phyloP scores from a whole-genome alignment of 2,113 vertebrate species.

The Isurus oxyrinchus region DNA sequence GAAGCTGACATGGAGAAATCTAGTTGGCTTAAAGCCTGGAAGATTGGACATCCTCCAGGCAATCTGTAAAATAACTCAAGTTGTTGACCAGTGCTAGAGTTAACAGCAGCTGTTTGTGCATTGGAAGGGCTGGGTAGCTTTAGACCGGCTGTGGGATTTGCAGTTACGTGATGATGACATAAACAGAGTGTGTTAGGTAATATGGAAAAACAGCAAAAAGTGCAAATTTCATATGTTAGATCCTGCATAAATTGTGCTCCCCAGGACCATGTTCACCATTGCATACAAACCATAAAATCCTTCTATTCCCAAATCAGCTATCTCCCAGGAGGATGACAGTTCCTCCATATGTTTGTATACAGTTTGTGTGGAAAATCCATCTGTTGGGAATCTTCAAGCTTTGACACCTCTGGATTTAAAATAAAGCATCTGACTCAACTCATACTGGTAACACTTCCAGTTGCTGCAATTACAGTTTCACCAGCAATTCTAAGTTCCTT shows the following conservation, averaged over 20 bases:
- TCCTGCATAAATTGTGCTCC: not conserved
- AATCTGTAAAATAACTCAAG: not conserved
- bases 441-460: not conserved
- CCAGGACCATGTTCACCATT: not conserved
- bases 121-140: not conserved
- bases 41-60: not conserved
- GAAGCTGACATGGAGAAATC: not conserved
- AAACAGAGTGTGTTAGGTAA: not conserved
- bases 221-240: not conserved
- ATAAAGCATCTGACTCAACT: not conserved
- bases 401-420: constrained; percentile 3
- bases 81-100: not conserved
- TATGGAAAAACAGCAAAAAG: not conserved
- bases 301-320: not conserved
- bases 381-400: not conserved
- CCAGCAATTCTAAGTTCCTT: not conserved
- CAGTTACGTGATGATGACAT: not conserved
- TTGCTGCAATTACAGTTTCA: not conserved
- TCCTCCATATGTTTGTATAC: not conserved
- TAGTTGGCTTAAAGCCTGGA: not conserved
- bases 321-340: not conserved
- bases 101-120: not conserved
- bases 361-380: not conserved
- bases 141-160: not conserved
- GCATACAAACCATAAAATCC: not conserved